These are phyloP conservation scores for Cryptocheilus praepositus DNA, from an alignment of 2,888 invertebrate species.

Conservation along the genomic window DNA sequence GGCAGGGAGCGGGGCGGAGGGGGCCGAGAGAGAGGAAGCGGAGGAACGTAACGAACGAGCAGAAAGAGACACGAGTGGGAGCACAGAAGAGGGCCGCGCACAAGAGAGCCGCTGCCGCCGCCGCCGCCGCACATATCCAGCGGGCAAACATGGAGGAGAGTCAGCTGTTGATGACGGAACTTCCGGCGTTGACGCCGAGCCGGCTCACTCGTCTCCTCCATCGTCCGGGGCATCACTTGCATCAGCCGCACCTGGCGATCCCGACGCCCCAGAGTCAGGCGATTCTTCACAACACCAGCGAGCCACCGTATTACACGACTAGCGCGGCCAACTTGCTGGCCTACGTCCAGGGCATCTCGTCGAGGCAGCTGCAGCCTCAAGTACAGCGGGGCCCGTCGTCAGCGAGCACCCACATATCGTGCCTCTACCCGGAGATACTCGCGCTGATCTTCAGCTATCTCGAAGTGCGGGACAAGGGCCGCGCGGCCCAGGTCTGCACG, in stretches of 20 bases:
- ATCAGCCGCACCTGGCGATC: slow-evolving; percentile 73
- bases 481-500: slow-evolving; percentile 92
- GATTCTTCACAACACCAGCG: slow-evolving; percentile 60
- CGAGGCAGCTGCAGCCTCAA: slow-evolving; percentile 39
- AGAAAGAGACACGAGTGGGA: background rate
- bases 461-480: slow-evolving; percentile 91
- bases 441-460: slow-evolving; percentile 94
- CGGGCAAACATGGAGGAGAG: slow-evolving; percentile 76
- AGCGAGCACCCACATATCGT: slow-evolving; percentile 82
- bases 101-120: background rate
- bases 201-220: slow-evolving; percentile 74
- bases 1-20: slow-evolving; percentile 4
- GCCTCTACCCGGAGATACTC: slow-evolving; percentile 93
- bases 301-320: slow-evolving; percentile 42
- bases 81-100: background rate
- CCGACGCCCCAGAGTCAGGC: slow-evolving; percentile 58
- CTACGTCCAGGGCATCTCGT: slow-evolving; percentile 55
- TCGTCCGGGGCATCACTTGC: slow-evolving; percentile 76
- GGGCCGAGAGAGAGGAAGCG: slow-evolving; percentile 1
- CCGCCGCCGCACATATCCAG: too few relatives aligned
- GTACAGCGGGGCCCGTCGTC: slow-evolving; percentile 33
- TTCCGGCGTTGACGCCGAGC: slow-evolving; percentile 77
- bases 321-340: slow-evolving; percentile 65
- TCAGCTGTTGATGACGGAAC: slow-evolving; percentile 78
- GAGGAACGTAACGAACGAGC: background rate